Base-by-base conservation (phyloP, 1,140 invertebrate genomes). In the Leptinotarsa undecemlineata region DNA sequence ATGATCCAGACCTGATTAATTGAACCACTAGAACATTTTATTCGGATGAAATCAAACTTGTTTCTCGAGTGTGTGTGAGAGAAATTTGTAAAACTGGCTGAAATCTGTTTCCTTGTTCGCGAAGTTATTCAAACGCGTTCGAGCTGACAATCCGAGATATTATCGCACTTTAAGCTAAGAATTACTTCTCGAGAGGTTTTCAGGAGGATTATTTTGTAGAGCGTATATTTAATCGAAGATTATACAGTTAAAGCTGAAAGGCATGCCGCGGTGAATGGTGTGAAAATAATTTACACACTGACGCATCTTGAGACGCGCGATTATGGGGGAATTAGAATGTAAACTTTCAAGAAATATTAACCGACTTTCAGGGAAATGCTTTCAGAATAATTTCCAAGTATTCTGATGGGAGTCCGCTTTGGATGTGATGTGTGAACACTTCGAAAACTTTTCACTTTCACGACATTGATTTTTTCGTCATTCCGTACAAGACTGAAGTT, bases 251-350 rank as follows among this genome's bases (percentile, higher is more conserved):
- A 57, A 57, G 51, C 51, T 57, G 14, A 57, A 15, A 57, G 51
- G 51, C 51, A 57, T 15, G 13, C 14, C 51, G 51, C 51, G 51
- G 51, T 57, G 51, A 57, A 57, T 57, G 51, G 51, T 57, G 51
- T 57, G 51, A 57, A 57, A 57, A 57, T 57, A 57, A 57, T 57
- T 57, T 57, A 57, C 51, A 57, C 51, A 57, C 17, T 57, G 51
- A 57, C 51, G 51, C 51, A 57, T 57, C 51, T 57, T 19, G 15
- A 57, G 51, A 57, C 51, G 51, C 33, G 33, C 33, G 33, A 57
- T 57, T n/a, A 57, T 19, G 51, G n/a, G 51, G 14, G 51, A 57
- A 57, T 57, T 57, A 57, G 51, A 57, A 57, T 57, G 51, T 57
- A 57, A 57, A 57, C 51, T 57, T 57, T 19, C 6, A 17, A 57